Evolutionary conservation across 2,113 vertebrate species (phyloP).

Genomic region (Puma concolor): DNA sequence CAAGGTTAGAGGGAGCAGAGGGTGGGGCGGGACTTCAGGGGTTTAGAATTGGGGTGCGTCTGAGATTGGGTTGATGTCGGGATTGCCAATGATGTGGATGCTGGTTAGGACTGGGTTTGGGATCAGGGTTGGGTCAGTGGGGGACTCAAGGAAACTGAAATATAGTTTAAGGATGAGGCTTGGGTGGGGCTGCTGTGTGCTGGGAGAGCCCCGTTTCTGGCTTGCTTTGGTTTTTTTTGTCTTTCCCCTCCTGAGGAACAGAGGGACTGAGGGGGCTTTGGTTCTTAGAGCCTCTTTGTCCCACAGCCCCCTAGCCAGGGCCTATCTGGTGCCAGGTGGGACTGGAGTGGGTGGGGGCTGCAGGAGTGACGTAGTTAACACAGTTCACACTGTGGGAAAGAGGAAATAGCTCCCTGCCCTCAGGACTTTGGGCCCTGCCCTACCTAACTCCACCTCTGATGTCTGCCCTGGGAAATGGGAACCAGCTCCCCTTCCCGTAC

Average conservation of each 20-base stretch:
- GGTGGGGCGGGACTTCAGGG: accelerated
- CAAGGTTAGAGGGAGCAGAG: background rate
- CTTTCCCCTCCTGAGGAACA: background rate
- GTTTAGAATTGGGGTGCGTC: background rate
- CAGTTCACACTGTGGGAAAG: constrained; percentile 47
- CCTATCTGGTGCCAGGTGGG: background rate
- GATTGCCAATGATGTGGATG: background rate
- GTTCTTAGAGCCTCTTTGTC: background rate
- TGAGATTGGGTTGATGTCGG: background rate
- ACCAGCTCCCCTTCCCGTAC: background rate
- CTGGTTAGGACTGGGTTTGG: background rate
- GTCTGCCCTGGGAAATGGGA: constrained; percentile 45
- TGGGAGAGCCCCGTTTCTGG: background rate
- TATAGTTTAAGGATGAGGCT: background rate
- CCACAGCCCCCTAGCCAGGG: background rate
- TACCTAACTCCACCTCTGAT: background rate
- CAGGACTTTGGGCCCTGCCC: constrained; percentile 15
- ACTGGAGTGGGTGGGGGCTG: background rate
- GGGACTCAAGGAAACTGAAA: background rate
- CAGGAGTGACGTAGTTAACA: background rate
- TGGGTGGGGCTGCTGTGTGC: background rate
- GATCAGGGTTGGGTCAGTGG: background rate
- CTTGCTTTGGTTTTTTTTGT: background rate
- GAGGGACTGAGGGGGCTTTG: background rate
- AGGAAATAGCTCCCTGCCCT: constrained; percentile 41